Percentiles rank a stretch among this genome's conserved stretches.
These are phyloP conservation scores for Vulpes vulpes DNA, from an alignment of 2,113 vertebrate genomes.

Conservation along the genomic window DNA sequence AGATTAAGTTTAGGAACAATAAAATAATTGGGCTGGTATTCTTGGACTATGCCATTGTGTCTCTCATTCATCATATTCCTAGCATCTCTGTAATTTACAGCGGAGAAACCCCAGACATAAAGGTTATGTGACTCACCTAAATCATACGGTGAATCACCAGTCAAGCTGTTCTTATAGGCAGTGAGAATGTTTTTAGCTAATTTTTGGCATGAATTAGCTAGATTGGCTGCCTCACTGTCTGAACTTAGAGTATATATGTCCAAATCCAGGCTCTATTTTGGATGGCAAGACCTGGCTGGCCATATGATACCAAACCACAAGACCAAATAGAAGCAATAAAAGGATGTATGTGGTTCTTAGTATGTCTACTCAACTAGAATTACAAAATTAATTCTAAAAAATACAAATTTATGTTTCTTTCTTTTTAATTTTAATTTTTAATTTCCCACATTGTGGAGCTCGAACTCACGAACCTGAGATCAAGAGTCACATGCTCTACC, in stretches of 20 bases:
- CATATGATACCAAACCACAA: conserved; percentile 46
- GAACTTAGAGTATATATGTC: conserved; percentile 42
- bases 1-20: conserved; percentile 27
- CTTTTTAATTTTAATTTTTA: background rate
- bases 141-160: conserved; percentile 72
- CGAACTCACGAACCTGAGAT: background rate
- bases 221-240: conserved; percentile 68
- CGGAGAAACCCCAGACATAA: conserved; percentile 71
- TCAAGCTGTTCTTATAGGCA: conserved; percentile 74
- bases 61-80: conserved; percentile 65
- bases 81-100: conserved; percentile 74
- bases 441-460: background rate
- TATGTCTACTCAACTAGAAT: conserved; percentile 50
- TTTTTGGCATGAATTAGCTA: conserved; percentile 74
- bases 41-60: conserved; percentile 10
- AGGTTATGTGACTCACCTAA: conserved; percentile 77
- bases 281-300: conserved; percentile 52
- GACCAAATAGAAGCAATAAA: conserved; percentile 40
- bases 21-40: conserved; percentile 53
- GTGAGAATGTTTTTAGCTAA: conserved; percentile 75
- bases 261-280: conserved; percentile 59
- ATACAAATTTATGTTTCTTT: background rate
- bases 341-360: conserved; percentile 18
- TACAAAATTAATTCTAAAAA: conserved; percentile 48
- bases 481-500: background rate